These are phyloP conservation scores for Phataginus tetradactyla DNA, from an alignment of 2,797 vertebrate species.

Conservation along the genomic window DNA sequence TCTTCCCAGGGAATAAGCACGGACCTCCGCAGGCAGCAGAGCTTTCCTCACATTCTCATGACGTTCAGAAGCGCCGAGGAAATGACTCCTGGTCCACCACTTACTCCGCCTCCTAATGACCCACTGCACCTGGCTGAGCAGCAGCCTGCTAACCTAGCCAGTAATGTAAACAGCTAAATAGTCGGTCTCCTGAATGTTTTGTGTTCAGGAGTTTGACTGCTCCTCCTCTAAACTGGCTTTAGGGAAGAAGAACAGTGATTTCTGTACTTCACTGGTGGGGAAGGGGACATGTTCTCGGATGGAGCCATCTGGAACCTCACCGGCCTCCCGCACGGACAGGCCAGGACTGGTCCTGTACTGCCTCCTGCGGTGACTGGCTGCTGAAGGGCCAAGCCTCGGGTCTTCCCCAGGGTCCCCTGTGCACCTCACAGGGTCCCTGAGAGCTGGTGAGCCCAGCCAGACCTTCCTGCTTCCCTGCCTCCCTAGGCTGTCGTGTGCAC, in stretches of 20 bases:
- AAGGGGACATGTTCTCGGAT: not conserved
- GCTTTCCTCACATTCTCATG: not conserved
- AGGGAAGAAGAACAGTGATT: not conserved
- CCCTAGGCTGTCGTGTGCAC: not conserved
- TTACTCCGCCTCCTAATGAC: not conserved
- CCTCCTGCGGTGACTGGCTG: not conserved
- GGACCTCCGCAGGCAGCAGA: not conserved
- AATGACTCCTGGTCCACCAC: not conserved
- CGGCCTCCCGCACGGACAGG: not conserved
- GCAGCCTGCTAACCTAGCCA: not conserved
- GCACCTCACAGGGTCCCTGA: not conserved
- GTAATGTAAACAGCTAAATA: not conserved
- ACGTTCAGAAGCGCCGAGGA: not conserved
- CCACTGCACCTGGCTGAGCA: not conserved
- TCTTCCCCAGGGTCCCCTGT: not conserved
- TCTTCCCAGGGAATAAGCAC: no score
- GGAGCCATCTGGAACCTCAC: not conserved
- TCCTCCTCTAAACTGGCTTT: not conserved
- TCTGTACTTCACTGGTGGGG: not conserved
- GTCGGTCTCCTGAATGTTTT: not conserved
- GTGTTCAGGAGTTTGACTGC: not conserved
- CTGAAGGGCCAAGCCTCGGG: not conserved
- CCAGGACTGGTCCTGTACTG: not conserved
- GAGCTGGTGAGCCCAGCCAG: no score
- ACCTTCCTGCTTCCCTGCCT: not conserved